Base-by-base conservation (phyloP, 64 coral and sea anemone species). In the Hydrozoanthus tunicans region DNA sequence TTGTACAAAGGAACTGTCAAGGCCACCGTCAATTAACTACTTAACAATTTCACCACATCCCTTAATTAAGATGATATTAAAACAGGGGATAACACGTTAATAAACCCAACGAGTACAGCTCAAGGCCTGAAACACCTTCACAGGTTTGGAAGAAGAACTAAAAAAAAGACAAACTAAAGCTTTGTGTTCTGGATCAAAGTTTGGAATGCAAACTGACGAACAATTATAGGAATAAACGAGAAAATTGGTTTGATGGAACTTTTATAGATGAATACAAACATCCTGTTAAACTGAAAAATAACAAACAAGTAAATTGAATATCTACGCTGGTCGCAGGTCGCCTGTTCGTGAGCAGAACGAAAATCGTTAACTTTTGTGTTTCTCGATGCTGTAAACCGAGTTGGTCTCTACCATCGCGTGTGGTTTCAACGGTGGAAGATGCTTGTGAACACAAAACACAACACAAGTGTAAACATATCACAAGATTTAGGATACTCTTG, bases 401-500 rank as follows among this genome's bases (percentile, higher is more conserved):
- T 43, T 43, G 0, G 32, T 43, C 32, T 43, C 32, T 43, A 2
- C 32, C 71, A 74, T 74, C 79, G 79, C 58, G 79, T 81, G 78
- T 59, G 8, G 20, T 53, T 59, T 80, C 24, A 20, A 55, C 7
- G 62, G 62, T 15, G 58, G n/a, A 80, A 80, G 78, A 80, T 81
- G 79, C 20, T 59, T 59, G 11, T 62, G 23, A 60, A 81, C 56
- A 81, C 17, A 62, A 25, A 24, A 0, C 8, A 10, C 58, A 81
- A 81, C 58, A 81, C 56, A 26, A 81, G 58, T 81, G 58, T 60
- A 61, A 81, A 81, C 56, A 81, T n/a, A 81, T 81, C 79, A 0
- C 9, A 62, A 24, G 79, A 24, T 26, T 81, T 61, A 61, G 79
- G 9, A 81, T 32, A 61, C 24, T 4, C 6, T 61, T 81, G 79